phyloP scores from a whole-genome alignment of 1,140 invertebrate species.

The Pseudachorutes palmiensis region DNA sequence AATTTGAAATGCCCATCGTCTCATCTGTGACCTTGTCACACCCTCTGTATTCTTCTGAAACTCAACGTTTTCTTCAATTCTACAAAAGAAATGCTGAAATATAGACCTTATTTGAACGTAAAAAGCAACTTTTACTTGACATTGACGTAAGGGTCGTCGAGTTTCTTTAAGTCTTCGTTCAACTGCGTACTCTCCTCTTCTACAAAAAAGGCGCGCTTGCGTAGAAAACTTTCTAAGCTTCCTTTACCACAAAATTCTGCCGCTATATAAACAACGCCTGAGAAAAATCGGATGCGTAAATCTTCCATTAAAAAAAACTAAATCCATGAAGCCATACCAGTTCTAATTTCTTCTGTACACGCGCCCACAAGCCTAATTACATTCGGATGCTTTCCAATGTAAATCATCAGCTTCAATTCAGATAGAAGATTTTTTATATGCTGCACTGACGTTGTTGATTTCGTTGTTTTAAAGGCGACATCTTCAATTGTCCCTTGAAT shows the following conservation, averaged over 20 bases:
- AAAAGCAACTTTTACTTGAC: neutral
- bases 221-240: constrained; percentile 4
- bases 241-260: constrained; percentile 19
- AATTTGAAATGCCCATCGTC: constrained; percentile 15
- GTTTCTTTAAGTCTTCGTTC: too few species aligned
- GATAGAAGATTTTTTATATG: constrained; percentile 47
- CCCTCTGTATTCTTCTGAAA: neutral
- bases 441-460: neutral
- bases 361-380: constrained; percentile 13
- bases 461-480: constrained; percentile 9
- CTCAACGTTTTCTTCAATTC: neutral
- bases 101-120: neutral
- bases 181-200: neutral
- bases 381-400: constrained; percentile 48
- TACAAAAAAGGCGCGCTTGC: neutral
- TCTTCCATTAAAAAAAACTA: neutral
- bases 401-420: constrained; percentile 71
- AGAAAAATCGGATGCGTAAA: neutral
- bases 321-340: neutral
- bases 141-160: neutral
- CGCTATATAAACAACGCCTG: constrained; percentile 17
- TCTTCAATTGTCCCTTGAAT: neutral
- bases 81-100: neutral
- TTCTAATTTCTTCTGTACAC: neutral
- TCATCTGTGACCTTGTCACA: neutral